Evolutionary conservation across 1,140 invertebrate species (phyloP), one percentile per base, ranked within the genome.

Genomic region (Halictus rubicundus): DNA sequence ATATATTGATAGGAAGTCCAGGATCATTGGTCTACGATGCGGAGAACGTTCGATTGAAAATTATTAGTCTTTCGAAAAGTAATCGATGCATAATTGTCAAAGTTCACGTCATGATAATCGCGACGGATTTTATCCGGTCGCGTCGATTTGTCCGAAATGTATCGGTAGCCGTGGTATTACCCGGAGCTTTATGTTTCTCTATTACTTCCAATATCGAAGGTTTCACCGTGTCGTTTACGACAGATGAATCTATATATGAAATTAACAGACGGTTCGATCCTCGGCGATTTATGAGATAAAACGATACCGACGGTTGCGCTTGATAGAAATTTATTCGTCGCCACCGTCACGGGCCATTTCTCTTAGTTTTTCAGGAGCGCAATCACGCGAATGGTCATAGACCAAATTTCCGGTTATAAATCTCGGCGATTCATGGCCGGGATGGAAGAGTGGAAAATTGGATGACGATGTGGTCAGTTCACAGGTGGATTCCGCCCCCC

Each of bases 391-490:
- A 80, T 78, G 68, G 60, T 66, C 49, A 32, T 68, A 64, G 57
- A 73, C 70, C 42, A 80, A 86, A 73, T 83, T 77, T 73, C 32
- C 37, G 59, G 78, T 42, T 77, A 85, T 84, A 81, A 85, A 85
- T 84, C 82, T 84, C 49, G 39, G 37, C 49, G 57, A 42, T 69
- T 59, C 73, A 23, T 68, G 37, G 78, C 65, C 52, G 69, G 42
- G 60, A 42, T 75, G 81, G 68, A 42, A 63, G 78, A 77, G 82
- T 81, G 83, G 69, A 85, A 85, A 85, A 85, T 85, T 81, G 83
- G 68, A 80, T 68, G 68, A 60, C 73, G 72, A 84, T 70, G 71
- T 76, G 82, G 79, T 80, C 82, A 63, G 70, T 64, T 71, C 72
- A 25, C 68, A 78, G 76, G 59, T 78, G 68, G 60, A 57, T 64